These are phyloP conservation scores for Thamnaconus septentrionalis DNA, from an alignment of 2,113 vertebrate genomes.

Conservation along the genomic window DNA sequence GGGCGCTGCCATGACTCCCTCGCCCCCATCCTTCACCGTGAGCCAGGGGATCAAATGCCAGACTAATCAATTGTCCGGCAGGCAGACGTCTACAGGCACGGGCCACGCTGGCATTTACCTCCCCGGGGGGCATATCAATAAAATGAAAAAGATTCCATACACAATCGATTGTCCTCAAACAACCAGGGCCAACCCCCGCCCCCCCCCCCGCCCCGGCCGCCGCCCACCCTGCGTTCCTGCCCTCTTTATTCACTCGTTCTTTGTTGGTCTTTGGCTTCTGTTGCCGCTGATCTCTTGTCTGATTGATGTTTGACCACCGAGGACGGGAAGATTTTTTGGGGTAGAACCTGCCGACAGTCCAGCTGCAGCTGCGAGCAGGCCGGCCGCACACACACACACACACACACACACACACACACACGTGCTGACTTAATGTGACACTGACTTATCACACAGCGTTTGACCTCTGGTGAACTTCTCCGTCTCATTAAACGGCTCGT, in stretches of 20 bases:
- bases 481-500: slow-evolving; percentile 68
- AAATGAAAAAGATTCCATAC: slow-evolving; percentile 54
- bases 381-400: not conserved
- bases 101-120: slow-evolving; percentile 65
- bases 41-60: slow-evolving; percentile 72
- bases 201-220: slow-evolving; percentile 6
- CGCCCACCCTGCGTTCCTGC: slow-evolving; percentile 21
- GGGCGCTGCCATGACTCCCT: slow-evolving; percentile 41
- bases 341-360: not conserved
- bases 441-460: slow-evolving; percentile 65
- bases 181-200: slow-evolving; percentile 33
- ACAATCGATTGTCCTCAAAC: slow-evolving; percentile 53
- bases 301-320: too few species aligned
- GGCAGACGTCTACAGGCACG: slow-evolving; percentile 50
- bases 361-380: slow-evolving; percentile 32
- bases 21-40: slow-evolving; percentile 53
- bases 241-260: slow-evolving; percentile 4
- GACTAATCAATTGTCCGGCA: slow-evolving; percentile 68
- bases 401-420: slow-evolving; percentile 2
- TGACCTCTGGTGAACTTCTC: slow-evolving; percentile 57
- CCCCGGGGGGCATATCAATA: slow-evolving; percentile 60
- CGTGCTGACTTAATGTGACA: slow-evolving; percentile 39
- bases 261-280: not conserved
- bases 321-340: not conserved
- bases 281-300: not conserved